Evolutionary conservation across 1,140 invertebrate species (phyloP).

Genomic region (Amphibalanus amphitrite): DNA sequence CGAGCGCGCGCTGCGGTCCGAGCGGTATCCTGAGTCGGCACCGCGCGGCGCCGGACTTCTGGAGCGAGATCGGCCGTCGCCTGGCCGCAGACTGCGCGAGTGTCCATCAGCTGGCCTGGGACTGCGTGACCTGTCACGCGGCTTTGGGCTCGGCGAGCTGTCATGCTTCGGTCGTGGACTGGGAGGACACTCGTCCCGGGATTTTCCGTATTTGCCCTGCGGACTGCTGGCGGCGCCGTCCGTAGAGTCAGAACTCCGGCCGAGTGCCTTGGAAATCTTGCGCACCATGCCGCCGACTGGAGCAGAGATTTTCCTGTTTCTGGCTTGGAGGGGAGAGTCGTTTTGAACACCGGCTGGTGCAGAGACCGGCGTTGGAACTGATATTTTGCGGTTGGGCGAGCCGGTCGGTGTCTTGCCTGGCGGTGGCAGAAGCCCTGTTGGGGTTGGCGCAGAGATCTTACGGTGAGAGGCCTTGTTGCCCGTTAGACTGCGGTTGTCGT

Average conservation of each 20-base stretch:
- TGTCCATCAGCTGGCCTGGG: too few relatives aligned
- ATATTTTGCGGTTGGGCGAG: neutral
- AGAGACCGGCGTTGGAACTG: too few relatives aligned
- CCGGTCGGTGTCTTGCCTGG: too few relatives aligned
- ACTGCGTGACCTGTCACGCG: too few relatives aligned
- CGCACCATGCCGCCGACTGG: neutral
- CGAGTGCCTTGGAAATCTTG: neutral
- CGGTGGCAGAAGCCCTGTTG: neutral
- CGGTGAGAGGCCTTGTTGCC: neutral
- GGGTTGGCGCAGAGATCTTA: neutral
- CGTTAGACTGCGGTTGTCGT: neutral
- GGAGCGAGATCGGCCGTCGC: too few relatives aligned
- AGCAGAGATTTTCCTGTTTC: neutral
- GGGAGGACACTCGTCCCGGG: too few relatives aligned
- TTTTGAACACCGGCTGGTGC: neutral
- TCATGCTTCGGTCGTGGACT: too few relatives aligned
- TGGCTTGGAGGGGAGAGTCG: neutral
- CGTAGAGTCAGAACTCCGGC: neutral
- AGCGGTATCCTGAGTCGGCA: neutral
- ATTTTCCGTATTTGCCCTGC: too few relatives aligned
- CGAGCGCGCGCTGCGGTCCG: neutral
- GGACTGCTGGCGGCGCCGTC: neutral
- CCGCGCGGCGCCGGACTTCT: too few relatives aligned
- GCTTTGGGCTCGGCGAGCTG: too few relatives aligned
- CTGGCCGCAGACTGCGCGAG: neutral